phyloP scores from a whole-genome alignment of 2,888 invertebrate genomes.

The Xestia sexstrigata region DNA sequence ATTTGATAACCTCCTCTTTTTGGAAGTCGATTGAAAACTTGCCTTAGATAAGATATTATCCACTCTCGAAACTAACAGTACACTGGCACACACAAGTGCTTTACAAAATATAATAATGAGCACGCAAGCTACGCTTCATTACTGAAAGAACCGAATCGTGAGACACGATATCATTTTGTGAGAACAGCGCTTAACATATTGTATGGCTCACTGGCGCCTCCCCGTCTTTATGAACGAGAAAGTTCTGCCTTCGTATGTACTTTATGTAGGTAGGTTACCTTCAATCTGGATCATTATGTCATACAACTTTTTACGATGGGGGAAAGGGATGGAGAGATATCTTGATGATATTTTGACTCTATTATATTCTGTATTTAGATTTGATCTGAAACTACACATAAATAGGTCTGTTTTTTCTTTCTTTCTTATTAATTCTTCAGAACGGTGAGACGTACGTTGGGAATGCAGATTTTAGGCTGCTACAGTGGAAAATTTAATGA shows the following conservation, averaged over 20 bases:
- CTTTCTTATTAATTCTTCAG: too few species aligned
- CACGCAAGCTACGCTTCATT: slow-evolving; percentile 52
- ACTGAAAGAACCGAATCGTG: slow-evolving; percentile 37
- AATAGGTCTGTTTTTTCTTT: background rate
- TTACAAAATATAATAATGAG: slow-evolving; percentile 50
- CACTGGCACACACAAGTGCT: slow-evolving; percentile 30
- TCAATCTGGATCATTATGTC: slow-evolving; percentile 28
- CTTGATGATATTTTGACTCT: background rate
- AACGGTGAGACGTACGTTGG: background rate
- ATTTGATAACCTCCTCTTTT: too few species aligned
- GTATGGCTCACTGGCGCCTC: slow-evolving; percentile 51
- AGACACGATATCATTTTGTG: slow-evolving; percentile 38
- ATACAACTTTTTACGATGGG: slow-evolving; percentile 27
- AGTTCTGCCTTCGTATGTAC: slow-evolving; percentile 33
- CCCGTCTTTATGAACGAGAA: slow-evolving; percentile 50
- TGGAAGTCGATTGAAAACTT: too few species aligned
- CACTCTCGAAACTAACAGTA: background rate
- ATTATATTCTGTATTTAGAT: background rate
- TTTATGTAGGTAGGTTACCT: slow-evolving; percentile 16
- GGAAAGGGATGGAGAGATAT: background rate
- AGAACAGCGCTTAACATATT: slow-evolving; percentile 52
- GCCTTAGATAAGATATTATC: too few species aligned
- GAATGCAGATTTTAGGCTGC: background rate
- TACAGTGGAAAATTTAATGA: background rate
- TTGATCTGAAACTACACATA: background rate